phyloP scores from a whole-genome alignment of 1,140 invertebrate species.

The Macrobrachium rosenbergii region DNA sequence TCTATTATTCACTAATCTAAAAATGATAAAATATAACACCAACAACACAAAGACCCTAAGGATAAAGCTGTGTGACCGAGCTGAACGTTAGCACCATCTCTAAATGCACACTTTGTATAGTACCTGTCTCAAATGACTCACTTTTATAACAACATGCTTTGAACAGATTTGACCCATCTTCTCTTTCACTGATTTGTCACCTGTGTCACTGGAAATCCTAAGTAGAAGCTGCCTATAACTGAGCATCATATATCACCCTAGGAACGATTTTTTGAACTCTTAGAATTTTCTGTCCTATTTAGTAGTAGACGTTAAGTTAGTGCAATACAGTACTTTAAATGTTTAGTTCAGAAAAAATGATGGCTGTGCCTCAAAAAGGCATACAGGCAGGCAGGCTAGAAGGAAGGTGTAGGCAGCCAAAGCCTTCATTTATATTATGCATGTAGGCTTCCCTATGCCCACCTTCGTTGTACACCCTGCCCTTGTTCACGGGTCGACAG shows the following conservation, averaged over 20 bases:
- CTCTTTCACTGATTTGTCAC: slow-evolving; percentile 46
- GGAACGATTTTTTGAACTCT: slow-evolving; percentile 4
- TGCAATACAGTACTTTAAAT: slow-evolving; percentile 30
- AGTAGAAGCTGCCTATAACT: slow-evolving; percentile 57
- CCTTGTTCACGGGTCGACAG: slow-evolving; percentile 49
- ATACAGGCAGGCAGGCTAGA: slow-evolving; percentile 46
- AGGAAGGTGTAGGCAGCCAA: slow-evolving; percentile 49
- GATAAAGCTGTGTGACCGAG: slow-evolving; percentile 63
- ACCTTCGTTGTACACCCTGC: slow-evolving; percentile 40
- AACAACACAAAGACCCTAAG: slow-evolving; percentile 59
- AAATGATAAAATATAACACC: slow-evolving; percentile 52
- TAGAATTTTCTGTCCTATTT: slow-evolving; percentile 55
- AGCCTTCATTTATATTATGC: slow-evolving; percentile 25
- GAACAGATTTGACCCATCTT: slow-evolving; percentile 1
- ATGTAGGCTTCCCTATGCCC: slow-evolving; percentile 54
- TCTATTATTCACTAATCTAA: slow-evolving; percentile 52
- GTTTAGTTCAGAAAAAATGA: slow-evolving; percentile 55
- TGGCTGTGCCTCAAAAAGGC: slow-evolving; percentile 23
- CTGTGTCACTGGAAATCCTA: slow-evolving; percentile 48
- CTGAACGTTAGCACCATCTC: slow-evolving; percentile 63
- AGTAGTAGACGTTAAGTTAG: slow-evolving; percentile 53
- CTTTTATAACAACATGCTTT: slow-evolving; percentile 4
- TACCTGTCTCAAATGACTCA: slow-evolving; percentile 44
- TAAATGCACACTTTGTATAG: slow-evolving; percentile 62
- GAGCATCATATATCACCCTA: slow-evolving; percentile 56